Conservation (phyloP, 2,888 invertebrate species). For the Pachymerium ferrugineum region DNA sequence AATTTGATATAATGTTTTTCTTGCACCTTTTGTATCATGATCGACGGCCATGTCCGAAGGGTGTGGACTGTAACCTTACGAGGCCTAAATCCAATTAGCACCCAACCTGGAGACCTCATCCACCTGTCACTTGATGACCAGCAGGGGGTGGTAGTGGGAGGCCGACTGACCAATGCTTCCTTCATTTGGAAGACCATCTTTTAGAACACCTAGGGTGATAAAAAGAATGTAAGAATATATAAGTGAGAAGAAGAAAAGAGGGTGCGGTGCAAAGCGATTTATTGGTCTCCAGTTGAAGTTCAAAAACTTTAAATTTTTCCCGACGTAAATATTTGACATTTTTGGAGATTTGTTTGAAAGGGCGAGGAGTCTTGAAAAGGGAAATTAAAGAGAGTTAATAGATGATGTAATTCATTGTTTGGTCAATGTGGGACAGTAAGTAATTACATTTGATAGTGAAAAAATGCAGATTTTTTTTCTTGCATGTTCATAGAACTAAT, state of each 20-base stretch:
- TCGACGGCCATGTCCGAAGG: constrained; percentile 8
- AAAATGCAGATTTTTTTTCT: not conserved
- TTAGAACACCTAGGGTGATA: constrained; percentile 22
- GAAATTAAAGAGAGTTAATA: no score
- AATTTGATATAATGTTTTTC: not conserved
- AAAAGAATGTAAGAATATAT: constrained; percentile 22
- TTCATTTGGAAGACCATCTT: not conserved
- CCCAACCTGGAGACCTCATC: constrained; percentile 19
- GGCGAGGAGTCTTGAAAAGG: no score
- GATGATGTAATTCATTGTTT: no score
- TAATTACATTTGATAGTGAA: no score
- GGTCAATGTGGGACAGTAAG: no score
- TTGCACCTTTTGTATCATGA: constrained; percentile 9
- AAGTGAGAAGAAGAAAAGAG: not conserved
- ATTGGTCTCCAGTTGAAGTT: not conserved
- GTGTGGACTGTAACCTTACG: constrained; percentile 21
- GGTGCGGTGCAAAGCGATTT: not conserved
- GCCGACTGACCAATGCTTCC: constrained; percentile 9
- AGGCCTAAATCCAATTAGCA: constrained; percentile 27
- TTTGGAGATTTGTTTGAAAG: no score
- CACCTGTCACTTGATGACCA: constrained; percentile 23
- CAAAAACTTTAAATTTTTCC: no score
- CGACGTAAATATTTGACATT: no score
- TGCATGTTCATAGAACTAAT: not conserved
- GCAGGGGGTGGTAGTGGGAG: constrained; percentile 14